Evolutionary conservation across 2,888 invertebrate species (phyloP), one percentile per base, ranked within the genome.

Genomic region (Plagodis dolabraria): DNA sequence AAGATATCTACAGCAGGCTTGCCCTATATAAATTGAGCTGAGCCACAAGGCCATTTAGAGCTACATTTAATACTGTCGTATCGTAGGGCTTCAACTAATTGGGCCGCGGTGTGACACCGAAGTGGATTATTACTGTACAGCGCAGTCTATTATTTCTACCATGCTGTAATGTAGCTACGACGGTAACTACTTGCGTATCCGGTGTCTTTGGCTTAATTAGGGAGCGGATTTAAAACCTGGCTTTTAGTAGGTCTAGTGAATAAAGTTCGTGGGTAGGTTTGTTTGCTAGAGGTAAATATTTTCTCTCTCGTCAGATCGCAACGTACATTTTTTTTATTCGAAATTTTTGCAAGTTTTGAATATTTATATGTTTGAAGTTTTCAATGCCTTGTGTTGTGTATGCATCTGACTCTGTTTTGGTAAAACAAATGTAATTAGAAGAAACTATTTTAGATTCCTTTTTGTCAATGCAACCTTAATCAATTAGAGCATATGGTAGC

Each of bases 71-170:
- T 5, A 10, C 40, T 40, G 22, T 22, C 22, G 8, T 9, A 43
- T 53, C 49, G 53, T 59, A 53, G 50, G 58, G 58, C 58, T 53
- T 59, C 58, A 59, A 53, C 53, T 58, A 58, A 58, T 58, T 58
- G 58, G 53, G 60, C 51, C 47, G 44, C 47, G 51, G 61, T 53
- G 51, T 59, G 43, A 53, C 51, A 63, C 22, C 57, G 38, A 34
- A 57, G 50, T 58, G 56, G 56, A 60, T 56, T 53, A 60, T 52
- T 58, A 58, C 58, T 46, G 46, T 53, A 57, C 57, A 53, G 48
- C 33, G 34, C 34, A 43, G n/a, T 44, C 46, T 8, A 11, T 35
- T 22, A 48, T 22, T 22, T 22, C 22, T 22, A 22, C 22, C 22
- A 22, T 22, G 22, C 22, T 22, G 22, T 22, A 22, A 6, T 42